These are phyloP conservation scores for Araneus ventricosus DNA, from an alignment of 1,140 invertebrate genomes.

Conservation along the genomic window DNA sequence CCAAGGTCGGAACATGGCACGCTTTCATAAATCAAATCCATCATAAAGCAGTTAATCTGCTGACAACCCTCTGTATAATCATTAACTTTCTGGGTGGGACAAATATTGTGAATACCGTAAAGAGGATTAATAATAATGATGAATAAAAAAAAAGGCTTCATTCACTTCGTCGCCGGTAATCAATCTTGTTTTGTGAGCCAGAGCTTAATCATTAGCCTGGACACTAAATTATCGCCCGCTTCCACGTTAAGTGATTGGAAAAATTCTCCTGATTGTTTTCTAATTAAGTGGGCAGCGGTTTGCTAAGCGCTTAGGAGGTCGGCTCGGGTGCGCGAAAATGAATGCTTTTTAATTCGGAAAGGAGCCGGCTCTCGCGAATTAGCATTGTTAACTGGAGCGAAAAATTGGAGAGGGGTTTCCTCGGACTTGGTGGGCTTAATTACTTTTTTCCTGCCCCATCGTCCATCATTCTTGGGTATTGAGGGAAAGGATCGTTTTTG, in stretches of 20 bases:
- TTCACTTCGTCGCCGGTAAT: conserved; percentile 17
- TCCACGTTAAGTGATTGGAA: conserved; percentile 57
- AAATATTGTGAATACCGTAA: conserved; percentile 64
- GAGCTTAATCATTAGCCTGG: conserved; percentile 59
- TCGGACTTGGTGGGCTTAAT: not conserved
- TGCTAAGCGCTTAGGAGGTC: conserved; percentile 54
- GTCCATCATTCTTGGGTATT: not conserved
- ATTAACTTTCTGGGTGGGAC: conserved; percentile 60
- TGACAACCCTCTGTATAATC: conserved; percentile 58
- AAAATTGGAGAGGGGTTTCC: conserved; percentile 26
- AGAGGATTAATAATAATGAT: conserved; percentile 10
- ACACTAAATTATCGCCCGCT: conserved; percentile 62
- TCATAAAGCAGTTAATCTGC: conserved; percentile 68
- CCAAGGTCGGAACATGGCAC: not conserved
- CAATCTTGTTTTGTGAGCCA: conserved; percentile 57
- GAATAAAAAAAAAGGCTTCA: not conserved
- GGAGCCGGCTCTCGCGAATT: conserved; percentile 30
- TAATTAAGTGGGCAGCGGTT: conserved; percentile 60
- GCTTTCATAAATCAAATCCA: conserved; percentile 63
- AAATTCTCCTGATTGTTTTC: conserved; percentile 68
- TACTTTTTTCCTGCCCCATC: not conserved
- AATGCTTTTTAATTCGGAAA: conserved; percentile 55
- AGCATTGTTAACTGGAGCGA: conserved; percentile 55
- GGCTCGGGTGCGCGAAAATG: conserved; percentile 18
- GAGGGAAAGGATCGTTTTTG: not conserved